These are phyloP conservation scores for Caenorhabditis angaria DNA, from an alignment of 2,888 invertebrate species.

Conservation along the genomic window DNA sequence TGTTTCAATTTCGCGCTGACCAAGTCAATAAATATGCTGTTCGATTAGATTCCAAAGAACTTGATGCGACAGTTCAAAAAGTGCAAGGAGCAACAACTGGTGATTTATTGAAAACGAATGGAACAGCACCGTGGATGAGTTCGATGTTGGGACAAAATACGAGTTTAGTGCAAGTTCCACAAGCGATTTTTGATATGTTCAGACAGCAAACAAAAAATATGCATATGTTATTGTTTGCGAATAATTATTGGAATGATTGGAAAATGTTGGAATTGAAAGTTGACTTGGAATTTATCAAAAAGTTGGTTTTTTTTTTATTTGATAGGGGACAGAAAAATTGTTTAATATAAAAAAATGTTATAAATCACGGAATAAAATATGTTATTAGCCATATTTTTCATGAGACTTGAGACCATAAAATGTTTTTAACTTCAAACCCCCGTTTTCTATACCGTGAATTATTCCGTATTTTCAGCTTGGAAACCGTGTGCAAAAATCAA, in stretches of 20 bases:
- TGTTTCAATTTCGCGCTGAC: not conserved
- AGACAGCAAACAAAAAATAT: slow-evolving; percentile 14
- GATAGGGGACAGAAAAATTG: too few relatives aligned
- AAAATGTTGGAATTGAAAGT: slow-evolving; percentile 17
- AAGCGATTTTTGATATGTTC: slow-evolving; percentile 6
- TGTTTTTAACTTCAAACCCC: not conserved
- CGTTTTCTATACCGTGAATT: not conserved
- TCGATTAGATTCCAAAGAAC: not conserved
- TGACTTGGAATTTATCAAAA: slow-evolving; percentile 27
- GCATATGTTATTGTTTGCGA: slow-evolving; percentile 12
- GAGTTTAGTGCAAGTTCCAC: slow-evolving; percentile 13
- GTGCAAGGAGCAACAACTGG: not conserved
- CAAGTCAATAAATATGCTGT: not conserved
- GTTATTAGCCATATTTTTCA: too few relatives aligned
- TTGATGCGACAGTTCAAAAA: not conserved
- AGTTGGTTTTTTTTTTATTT: slow-evolving; percentile 11
- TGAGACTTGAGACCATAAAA: too few relatives aligned
- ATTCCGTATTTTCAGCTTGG: slow-evolving; percentile 25
- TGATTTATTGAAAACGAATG: not conserved
- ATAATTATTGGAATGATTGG: slow-evolving; percentile 37
- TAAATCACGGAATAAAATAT: too few relatives aligned
- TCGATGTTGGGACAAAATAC: not conserved
- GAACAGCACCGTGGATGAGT: not conserved
- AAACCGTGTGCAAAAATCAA: slow-evolving; percentile 22
- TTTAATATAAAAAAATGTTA: not conserved